Evolutionary conservation across 2,888 invertebrate genomes (phyloP).

Genomic region (Fissipunctia ypsillon): DNA sequence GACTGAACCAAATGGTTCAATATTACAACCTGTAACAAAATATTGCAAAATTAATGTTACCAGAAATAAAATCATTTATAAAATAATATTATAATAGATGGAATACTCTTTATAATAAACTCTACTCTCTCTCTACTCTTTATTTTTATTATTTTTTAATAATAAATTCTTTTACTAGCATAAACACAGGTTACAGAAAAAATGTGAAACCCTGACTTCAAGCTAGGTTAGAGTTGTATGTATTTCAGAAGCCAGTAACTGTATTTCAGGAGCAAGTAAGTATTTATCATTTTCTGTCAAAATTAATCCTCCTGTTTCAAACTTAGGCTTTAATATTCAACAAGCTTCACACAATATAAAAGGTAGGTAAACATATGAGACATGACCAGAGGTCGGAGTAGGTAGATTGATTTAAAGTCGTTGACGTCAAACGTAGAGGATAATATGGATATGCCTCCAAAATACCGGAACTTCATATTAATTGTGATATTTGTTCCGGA

Average conservation of each 20-base stretch:
- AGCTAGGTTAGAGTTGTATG: not conserved
- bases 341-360: not conserved
- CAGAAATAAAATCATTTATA: not conserved
- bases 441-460: too few relatives aligned
- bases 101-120: too few relatives aligned
- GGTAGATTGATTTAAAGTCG: too few relatives aligned
- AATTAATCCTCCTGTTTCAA: not conserved
- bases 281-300: not conserved
- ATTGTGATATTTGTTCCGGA: too few relatives aligned
- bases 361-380: not conserved
- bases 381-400: too few relatives aligned
- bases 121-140: too few relatives aligned
- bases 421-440: too few relatives aligned
- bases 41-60: slow-evolving; percentile 6
- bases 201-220: not conserved
- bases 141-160: too few relatives aligned
- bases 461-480: too few relatives aligned
- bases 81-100: not conserved
- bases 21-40: slow-evolving; percentile 77
- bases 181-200: not conserved
- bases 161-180: not conserved
- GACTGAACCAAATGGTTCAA: slow-evolving; percentile 93
- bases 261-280: not conserved
- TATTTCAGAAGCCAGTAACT: not conserved
- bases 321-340: not conserved